Evolutionary conservation across 1,140 invertebrate species (phyloP), one percentile per base, ranked within the genome.

Genomic region (Rhagoletis zephyria): DNA sequence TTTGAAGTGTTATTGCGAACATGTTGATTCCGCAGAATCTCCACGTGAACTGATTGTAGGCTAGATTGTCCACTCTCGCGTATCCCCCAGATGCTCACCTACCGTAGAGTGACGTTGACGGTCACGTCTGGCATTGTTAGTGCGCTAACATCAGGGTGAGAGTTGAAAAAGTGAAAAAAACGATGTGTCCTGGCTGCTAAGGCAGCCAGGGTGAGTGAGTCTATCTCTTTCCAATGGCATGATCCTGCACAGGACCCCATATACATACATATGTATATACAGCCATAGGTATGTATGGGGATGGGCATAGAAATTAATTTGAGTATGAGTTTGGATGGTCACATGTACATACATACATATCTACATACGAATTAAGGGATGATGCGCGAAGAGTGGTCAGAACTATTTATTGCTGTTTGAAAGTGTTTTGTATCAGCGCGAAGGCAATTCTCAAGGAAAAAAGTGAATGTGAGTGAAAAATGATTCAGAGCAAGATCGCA

Each of bases 11-110:
- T 88, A 59, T 87, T 61, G 59, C 56, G 88, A 86, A 65, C 85
- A 87, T 92, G 91, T 92, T 92, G 91, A 92, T 91, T 91, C 91
- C 91, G 90, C 91, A 92, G 90, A 91, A 91, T 90, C 90, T 92
- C 90, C 90, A 90, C 90, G 91, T 92, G 91, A 91, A 92, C 91
- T 92, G 91, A 92, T 64, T 67, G 56, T 81, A 77, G 51, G 60
- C 51, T 64, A 77, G 51, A 56, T 3, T 86, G 64, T 56, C 74
- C 85, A 70, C 67, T 88, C 81, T 48, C 87, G 64, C 61, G 40
- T 59, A 86, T 88, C 85, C 74, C 67, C 74, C 74, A 81, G 74
- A 81, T 56, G 74, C 74, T 81, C 51, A 81, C 74, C 74, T 81
- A 81, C 85, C 70, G 51, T 14, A 40, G 67, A 87, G 48, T 67